Evolutionary conservation across 2,888 invertebrate genomes (phyloP), one percentile per base, ranked within the genome.

Genomic region (Eremobia ochroleuca): DNA sequence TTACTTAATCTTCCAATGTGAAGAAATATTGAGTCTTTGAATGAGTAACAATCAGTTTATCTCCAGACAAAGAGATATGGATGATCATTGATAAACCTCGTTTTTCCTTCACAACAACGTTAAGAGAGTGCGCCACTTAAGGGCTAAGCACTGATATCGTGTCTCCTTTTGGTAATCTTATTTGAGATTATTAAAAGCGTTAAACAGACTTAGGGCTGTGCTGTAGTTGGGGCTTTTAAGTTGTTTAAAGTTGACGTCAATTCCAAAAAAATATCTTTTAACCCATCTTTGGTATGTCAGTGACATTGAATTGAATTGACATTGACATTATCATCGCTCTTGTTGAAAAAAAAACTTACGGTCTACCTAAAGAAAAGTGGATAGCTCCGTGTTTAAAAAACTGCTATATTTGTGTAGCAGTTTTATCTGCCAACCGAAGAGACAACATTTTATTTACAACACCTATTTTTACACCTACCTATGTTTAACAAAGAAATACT

Each of bases 61-160:
- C 70, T 79, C 15, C 52, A 71, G 61, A 62, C 71, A 37, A 4
- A 1, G 1, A 43, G 43, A 70, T 79, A 71, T n/a, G 66, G 34
- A 28, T 67, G n/a, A 61, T 59, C 49, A 70, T 21, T 68, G 40
- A 61, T 62, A 61, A 79, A 28, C 9, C 15, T 9, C 25, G 52
- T 0, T 61, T 49, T 43, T 43, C 13, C 52, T 79, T 61, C 25
- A 34, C 49, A 79, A 79, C 71, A 77, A 61, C 28, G 21, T n/a
- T 25, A 69, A 43, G 8, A 25, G 69, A 25, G 5, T 2, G 6
- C 25, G 70, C 28, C 40, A 70, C 25, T 59, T 65, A 59, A 69
- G 43, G 28, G 28, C 25, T 28, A 9, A 15, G 28, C 25, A 28
- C 34, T 43, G 43, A 79, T 62, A 61, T 66, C 13, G 18, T 52